Conservation (phyloP, 2,888 invertebrate genomes). For the Scaptomyza cyrtandrae region DNA sequence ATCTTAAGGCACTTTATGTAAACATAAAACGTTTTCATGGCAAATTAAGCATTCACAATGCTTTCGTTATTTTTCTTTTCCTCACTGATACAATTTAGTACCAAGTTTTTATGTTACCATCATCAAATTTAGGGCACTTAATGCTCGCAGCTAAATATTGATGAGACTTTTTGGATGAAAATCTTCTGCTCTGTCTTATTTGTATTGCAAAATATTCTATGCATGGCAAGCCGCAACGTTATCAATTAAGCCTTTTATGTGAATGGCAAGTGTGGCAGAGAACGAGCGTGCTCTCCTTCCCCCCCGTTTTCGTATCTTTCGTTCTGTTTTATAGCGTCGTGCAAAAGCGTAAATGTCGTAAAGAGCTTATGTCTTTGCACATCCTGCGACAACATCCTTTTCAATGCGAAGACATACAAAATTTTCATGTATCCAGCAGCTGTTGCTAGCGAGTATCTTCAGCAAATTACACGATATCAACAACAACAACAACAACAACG, state of each 20-base stretch:
- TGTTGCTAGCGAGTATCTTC: constrained; percentile 53
- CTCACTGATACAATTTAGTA: constrained; percentile 6
- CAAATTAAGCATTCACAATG: constrained; percentile 27
- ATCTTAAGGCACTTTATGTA: constrained; percentile 20
- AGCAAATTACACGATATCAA: constrained; percentile 56
- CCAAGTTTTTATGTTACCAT: constrained; percentile 33
- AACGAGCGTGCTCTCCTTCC: constrained; percentile 5
- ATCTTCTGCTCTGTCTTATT: background rate
- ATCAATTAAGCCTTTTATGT: constrained; percentile 71
- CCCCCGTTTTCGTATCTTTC: background rate
- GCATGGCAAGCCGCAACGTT: constrained; percentile 50
- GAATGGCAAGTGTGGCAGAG: constrained; percentile 49
- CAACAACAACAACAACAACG: constrained; percentile 8
- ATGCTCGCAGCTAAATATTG: constrained; percentile 13
- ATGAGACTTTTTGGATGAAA: constrained; percentile 21
- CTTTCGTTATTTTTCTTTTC: constrained; percentile 2
- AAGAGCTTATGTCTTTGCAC: constrained; percentile 71
- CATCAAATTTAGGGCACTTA: constrained; percentile 19
- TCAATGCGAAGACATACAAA: constrained; percentile 46
- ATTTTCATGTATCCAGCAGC: constrained; percentile 60
- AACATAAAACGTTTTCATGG: constrained; percentile 42
- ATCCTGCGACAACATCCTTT: constrained; percentile 56
- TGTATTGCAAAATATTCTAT: constrained; percentile 12
- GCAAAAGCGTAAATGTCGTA: constrained; percentile 46
- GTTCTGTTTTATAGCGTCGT: constrained; percentile 46